These are phyloP conservation scores for Prionace glauca DNA, from an alignment of 2,797 vertebrate genomes.

Conservation along the genomic window DNA sequence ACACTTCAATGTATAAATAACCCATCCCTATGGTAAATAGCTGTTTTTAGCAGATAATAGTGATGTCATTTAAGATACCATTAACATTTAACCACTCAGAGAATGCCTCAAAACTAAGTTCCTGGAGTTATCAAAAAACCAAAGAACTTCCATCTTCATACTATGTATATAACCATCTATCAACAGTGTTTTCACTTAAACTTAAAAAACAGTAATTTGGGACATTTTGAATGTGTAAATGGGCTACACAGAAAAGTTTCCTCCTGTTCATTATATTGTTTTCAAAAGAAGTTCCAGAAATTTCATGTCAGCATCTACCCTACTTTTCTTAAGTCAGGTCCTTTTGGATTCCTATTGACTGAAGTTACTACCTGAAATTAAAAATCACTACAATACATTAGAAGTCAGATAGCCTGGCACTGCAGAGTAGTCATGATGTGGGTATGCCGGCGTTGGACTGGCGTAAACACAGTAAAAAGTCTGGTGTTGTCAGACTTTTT, in stretches of 20 bases:
- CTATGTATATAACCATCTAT: background rate
- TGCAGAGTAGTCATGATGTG: no score
- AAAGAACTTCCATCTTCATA: background rate
- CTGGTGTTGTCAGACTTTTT: no score
- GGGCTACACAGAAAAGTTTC: background rate
- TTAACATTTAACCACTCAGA: background rate
- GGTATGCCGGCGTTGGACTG: no score
- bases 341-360: background rate
- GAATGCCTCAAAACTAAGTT: background rate
- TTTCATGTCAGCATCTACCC: background rate
- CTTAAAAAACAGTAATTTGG: background rate
- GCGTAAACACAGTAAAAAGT: no score
- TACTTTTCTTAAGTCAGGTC: background rate
- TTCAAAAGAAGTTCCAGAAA: background rate
- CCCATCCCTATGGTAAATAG: background rate
- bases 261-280: background rate
- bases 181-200: background rate
- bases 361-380: background rate
- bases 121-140: background rate
- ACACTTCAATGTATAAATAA: background rate
- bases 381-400: background rate
- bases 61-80: background rate
- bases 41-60: background rate
- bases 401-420: no score
- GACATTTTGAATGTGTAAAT: background rate